phyloP scores from a whole-genome alignment of 1,140 invertebrate species.

The Araneus ventricosus region DNA sequence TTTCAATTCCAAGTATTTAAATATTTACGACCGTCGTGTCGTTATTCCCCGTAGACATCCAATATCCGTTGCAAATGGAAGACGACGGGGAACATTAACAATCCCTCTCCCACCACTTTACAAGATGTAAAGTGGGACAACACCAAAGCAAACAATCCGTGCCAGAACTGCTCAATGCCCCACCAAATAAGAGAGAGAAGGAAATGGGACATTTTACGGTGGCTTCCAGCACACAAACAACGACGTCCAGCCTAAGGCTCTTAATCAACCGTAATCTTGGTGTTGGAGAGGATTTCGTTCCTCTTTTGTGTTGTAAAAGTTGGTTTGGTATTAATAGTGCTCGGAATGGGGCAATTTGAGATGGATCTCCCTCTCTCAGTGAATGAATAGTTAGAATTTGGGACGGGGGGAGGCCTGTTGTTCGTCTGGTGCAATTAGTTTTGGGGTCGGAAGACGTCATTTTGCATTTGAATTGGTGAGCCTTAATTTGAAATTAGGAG shows the following conservation, averaged over 20 bases:
- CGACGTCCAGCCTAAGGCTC: background rate
- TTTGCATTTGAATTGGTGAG: conserved; percentile 20
- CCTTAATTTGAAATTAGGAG: conserved; percentile 17
- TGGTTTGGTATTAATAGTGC: background rate
- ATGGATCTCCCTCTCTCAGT: background rate
- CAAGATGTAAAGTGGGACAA: conserved; percentile 31
- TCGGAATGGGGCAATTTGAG: background rate
- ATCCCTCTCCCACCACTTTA: background rate
- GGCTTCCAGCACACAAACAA: background rate
- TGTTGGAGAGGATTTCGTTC: background rate
- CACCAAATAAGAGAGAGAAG: background rate
- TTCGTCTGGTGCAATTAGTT: conserved; percentile 28
- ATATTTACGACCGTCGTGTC: background rate
- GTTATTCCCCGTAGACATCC: background rate
- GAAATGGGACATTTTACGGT: background rate
- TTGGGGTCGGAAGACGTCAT: background rate
- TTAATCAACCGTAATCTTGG: conserved; percentile 15
- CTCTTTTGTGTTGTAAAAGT: conserved; percentile 1
- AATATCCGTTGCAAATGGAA: background rate
- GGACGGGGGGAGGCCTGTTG: background rate
- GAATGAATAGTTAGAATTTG: conserved; percentile 24
- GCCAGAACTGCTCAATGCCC: conserved; percentile 15
- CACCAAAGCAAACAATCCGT: conserved; percentile 22
- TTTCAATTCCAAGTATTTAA: conserved; percentile 15
- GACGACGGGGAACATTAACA: conserved; percentile 1